Evolutionary conservation across 2,113 vertebrate genomes (phyloP).

Genomic region (Odocoileus virginianus): DNA sequence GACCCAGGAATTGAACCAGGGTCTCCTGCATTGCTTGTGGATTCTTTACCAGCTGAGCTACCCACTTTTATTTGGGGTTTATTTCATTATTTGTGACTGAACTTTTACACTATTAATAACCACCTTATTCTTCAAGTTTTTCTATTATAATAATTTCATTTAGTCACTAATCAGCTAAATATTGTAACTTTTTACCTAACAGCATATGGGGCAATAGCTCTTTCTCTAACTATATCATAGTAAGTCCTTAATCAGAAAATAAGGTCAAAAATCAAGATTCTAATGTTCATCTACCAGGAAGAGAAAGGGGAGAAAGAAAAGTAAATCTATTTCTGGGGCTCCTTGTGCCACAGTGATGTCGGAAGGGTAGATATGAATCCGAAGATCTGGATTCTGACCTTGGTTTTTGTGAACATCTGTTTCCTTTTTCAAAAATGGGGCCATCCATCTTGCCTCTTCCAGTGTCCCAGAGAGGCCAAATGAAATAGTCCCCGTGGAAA

Average conservation of each 20-base stretch:
- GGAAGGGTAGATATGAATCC: neutral
- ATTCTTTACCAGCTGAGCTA: neutral
- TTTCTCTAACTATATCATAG: neutral
- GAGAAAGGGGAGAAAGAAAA: neutral
- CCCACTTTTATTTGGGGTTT: neutral
- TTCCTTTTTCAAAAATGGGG: neutral
- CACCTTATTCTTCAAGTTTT: neutral
- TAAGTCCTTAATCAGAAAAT: neutral
- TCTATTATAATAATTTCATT: neutral
- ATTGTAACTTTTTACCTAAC: neutral
- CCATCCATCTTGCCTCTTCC: neutral
- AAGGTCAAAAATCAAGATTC: neutral
- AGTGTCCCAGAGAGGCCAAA: neutral
- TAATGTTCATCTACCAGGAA: neutral
- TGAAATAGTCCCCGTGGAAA: neutral
- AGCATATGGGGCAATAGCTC: neutral
- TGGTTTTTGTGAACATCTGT: neutral
- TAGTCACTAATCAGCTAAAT: neutral
- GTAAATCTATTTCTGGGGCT: neutral
- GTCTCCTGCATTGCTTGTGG: neutral
- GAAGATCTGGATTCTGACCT: neutral
- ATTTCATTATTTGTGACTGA: neutral
- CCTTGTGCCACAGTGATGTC: neutral
- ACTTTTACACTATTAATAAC: neutral
- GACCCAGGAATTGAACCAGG: neutral